A percentile compares a stretch with the other conserved stretches of the same genome.
These are phyloP conservation scores for Poicephalus meyeri DNA, from an alignment of 2,113 vertebrate species.

Conservation along the genomic window DNA sequence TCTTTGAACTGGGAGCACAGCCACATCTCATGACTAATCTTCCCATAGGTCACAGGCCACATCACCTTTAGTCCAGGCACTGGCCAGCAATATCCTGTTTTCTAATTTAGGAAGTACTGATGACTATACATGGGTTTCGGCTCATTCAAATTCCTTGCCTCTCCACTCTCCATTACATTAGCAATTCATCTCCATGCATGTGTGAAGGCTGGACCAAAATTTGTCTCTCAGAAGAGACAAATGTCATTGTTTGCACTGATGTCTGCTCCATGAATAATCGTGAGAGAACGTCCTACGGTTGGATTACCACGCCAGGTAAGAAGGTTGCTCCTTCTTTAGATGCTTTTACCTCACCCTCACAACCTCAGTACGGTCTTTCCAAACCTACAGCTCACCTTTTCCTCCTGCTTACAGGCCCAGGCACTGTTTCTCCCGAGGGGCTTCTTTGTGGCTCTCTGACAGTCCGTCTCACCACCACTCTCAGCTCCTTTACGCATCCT, in stretches of 20 bases:
- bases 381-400: not conserved
- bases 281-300: not conserved
- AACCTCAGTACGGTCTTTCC: not conserved
- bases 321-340: not conserved
- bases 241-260: not conserved
- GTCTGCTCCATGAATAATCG: not conserved
- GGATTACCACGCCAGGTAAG: not conserved
- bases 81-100: slow-evolving; percentile 43
- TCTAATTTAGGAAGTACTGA: slow-evolving; percentile 48
- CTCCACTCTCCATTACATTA: not conserved
- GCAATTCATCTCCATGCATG: not conserved
- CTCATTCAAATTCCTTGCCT: not conserved
- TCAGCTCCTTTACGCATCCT: slow-evolving; percentile 60
- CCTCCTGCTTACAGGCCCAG: not conserved
- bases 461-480: slow-evolving; percentile 32
- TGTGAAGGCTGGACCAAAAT: not conserved
- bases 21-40: not conserved
- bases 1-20: not conserved
- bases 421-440: not conserved
- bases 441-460: not conserved
- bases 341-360: not conserved
- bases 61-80: not conserved
- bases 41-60: slow-evolving; percentile 5
- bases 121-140: not conserved
- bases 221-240: not conserved